These are phyloP conservation scores for Montifringilla adamsi DNA, from an alignment of 2,113 vertebrate species.

Conservation along the genomic window DNA sequence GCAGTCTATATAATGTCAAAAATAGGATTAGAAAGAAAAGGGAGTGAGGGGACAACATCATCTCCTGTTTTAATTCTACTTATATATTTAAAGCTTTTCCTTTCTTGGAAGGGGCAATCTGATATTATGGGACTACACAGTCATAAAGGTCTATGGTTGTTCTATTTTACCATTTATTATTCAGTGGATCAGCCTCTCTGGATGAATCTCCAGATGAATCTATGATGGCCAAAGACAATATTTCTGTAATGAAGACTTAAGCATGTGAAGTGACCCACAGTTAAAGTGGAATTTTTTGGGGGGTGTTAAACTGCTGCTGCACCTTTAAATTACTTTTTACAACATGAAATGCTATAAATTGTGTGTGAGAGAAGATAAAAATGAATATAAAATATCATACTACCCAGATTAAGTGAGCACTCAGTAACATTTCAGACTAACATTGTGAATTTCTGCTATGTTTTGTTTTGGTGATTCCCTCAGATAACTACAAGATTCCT, in stretches of 20 bases:
- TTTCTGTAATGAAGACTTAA: slow-evolving; percentile 13
- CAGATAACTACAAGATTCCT: neutral
- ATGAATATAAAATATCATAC: neutral
- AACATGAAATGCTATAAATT: neutral
- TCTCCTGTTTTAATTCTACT: slow-evolving; percentile 23
- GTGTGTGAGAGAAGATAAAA: neutral
- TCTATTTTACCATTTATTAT: neutral
- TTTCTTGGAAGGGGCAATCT: neutral
- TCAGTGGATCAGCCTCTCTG: neutral
- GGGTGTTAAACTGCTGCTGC: neutral
- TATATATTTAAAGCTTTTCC: neutral
- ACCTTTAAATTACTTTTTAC: neutral
- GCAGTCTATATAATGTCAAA: neutral
- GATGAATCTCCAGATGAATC: neutral
- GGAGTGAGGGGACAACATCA: neutral
- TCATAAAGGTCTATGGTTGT: neutral
- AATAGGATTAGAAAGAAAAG: neutral
- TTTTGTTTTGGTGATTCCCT: neutral
- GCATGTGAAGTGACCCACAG: neutral
- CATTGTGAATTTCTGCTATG: neutral
- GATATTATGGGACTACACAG: neutral
- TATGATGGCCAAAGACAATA: neutral
- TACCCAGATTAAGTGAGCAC: neutral
- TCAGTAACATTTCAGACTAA: neutral
- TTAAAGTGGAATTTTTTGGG: neutral